Conservation (phyloP, 2,888 invertebrate species). For the Dastarcus helophoroides region DNA sequence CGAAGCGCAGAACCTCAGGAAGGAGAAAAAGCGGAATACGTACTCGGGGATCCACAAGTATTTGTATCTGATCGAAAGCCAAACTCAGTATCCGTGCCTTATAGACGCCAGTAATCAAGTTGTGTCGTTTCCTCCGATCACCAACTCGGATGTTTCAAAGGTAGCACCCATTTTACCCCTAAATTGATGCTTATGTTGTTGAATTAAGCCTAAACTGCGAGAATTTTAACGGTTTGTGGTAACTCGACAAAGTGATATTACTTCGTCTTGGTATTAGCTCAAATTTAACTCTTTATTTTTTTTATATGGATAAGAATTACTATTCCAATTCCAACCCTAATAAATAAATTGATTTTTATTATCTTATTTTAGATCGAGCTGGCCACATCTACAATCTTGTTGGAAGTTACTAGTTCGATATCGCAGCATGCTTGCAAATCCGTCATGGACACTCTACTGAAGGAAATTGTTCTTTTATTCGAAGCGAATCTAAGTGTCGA, state of each 20-base stretch:
- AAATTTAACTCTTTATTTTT: too few relatives aligned
- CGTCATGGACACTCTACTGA: conserved; percentile 55
- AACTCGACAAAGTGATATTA: conserved; percentile 1
- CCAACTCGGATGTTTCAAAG: conserved; percentile 72
- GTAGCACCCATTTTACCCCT: conserved; percentile 33
- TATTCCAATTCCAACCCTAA: conserved; percentile 1
- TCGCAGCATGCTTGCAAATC: conserved; percentile 54
- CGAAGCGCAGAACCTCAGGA: conserved; percentile 70
- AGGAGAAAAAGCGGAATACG: conserved; percentile 72
- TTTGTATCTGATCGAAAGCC: conserved; percentile 65
- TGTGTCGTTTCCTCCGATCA: conserved; percentile 79
- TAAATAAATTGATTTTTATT: not conserved
- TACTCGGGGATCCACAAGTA: conserved; percentile 79
- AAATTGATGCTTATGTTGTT: conserved; percentile 2
- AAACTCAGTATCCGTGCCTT: conserved; percentile 61
- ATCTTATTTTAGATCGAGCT: conserved; percentile 47
- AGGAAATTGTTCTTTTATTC: conserved; percentile 46
- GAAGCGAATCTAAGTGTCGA: conserved; percentile 39
- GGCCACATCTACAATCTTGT: conserved; percentile 52
- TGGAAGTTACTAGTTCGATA: conserved; percentile 66
- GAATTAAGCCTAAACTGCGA: too few relatives aligned
- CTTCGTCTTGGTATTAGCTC: too few relatives aligned
- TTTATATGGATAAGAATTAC: too few relatives aligned
- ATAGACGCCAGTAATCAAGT: conserved; percentile 52
- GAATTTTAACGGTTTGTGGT: conserved; percentile 1